phyloP scores from a whole-genome alignment of 2,113 vertebrate genomes.

The Oryzias melastigma region DNA sequence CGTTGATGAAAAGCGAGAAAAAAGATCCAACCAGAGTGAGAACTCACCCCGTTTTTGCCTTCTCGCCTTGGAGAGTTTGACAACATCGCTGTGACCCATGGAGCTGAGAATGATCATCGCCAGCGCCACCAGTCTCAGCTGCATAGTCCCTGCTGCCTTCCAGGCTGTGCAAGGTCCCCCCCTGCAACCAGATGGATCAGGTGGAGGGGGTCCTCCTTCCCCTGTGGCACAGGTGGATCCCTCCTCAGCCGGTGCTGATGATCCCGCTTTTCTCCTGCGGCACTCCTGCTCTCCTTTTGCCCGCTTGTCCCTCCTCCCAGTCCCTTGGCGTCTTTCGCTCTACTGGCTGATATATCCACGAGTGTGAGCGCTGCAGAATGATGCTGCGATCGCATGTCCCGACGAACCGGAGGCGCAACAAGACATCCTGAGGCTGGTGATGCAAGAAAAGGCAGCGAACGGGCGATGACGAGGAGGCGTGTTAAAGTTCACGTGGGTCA shows the following conservation, averaged over 20 bases:
- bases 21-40: slow-evolving; percentile 34
- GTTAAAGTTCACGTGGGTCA: slow-evolving; percentile 70
- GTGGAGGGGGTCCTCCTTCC: slow-evolving; percentile 64
- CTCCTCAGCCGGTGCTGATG: slow-evolving; percentile 35
- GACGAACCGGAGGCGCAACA: slow-evolving; percentile 69
- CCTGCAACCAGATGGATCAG: slow-evolving; percentile 77
- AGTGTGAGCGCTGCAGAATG: slow-evolving; percentile 56
- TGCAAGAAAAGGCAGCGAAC: slow-evolving; percentile 60
- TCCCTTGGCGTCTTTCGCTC: slow-evolving; percentile 54
- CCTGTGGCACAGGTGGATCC: slow-evolving; percentile 63
- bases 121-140: slow-evolving; percentile 90
- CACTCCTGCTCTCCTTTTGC: slow-evolving; percentile 26
- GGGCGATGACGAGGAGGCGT: slow-evolving; percentile 40
- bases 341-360: slow-evolving; percentile 64
- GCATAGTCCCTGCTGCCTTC: slow-evolving; percentile 90
- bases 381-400: slow-evolving; percentile 75
- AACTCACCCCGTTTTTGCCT: slow-evolving; percentile 93
- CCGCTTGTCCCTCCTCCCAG: slow-evolving; percentile 25
- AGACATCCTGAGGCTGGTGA: slow-evolving; percentile 65
- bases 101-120: slow-evolving; percentile 91
- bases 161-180: slow-evolving; percentile 80
- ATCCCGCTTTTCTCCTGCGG: slow-evolving; percentile 33
- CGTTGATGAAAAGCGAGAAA: slow-evolving; percentile 10
- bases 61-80: slow-evolving; percentile 85
- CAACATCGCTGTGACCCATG: slow-evolving; percentile 84